These are phyloP conservation scores for Drosophila lacertosa DNA, from an alignment of 1,140 invertebrate genomes.

Conservation along the genomic window DNA sequence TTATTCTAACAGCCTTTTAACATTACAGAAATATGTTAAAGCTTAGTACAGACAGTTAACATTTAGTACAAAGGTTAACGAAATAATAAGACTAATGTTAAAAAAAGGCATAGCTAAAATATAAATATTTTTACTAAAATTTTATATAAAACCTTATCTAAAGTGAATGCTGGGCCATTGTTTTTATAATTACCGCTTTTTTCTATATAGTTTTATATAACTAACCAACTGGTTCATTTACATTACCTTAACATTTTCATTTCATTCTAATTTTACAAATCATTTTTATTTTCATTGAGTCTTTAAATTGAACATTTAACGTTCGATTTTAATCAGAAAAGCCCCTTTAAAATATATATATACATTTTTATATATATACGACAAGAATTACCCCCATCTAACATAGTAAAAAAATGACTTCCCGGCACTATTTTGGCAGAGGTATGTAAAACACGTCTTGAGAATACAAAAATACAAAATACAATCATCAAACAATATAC, in stretches of 20 bases:
- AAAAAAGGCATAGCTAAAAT: too few species aligned
- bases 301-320: slow-evolving; percentile 28
- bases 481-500: slow-evolving; percentile 19
- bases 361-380: slow-evolving; percentile 37
- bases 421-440: slow-evolving; percentile 84
- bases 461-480: slow-evolving; percentile 31
- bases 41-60: background rate
- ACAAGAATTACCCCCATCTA: slow-evolving; percentile 59
- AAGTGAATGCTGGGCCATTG: background rate
- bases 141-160: background rate
- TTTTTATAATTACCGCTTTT: background rate
- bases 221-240: slow-evolving; percentile 19
- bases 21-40: background rate
- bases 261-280: background rate
- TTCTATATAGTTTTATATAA: background rate
- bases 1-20: background rate
- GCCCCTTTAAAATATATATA: slow-evolving; percentile 17
- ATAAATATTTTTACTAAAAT: too few species aligned
- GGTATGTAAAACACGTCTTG: slow-evolving; percentile 82
- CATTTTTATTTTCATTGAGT: background rate
- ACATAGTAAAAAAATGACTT: slow-evolving; percentile 84
- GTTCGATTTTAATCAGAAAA: slow-evolving; percentile 23
- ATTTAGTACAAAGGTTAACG: too few species aligned
- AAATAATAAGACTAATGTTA: background rate
- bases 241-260: slow-evolving; percentile 22